phyloP scores from a whole-genome alignment of 2,797 vertebrate genomes.

The Scolopax rusticola region DNA sequence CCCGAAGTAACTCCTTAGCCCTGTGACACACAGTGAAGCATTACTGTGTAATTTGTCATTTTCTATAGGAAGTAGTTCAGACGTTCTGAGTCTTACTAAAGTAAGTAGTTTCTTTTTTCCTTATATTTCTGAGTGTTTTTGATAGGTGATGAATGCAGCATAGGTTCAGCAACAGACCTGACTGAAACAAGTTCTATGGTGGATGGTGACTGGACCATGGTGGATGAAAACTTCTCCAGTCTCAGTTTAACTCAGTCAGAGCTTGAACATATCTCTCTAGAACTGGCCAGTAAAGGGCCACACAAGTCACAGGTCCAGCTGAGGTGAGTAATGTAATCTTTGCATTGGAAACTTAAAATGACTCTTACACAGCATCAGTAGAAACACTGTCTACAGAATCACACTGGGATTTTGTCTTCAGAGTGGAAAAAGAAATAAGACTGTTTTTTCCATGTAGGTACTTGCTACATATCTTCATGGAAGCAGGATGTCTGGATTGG shows the following conservation, averaged over 20 bases:
- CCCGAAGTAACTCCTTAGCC: neutral
- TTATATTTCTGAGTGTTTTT: constrained; percentile 54
- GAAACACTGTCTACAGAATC: neutral
- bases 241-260: constrained; percentile 94
- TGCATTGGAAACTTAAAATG: neutral
- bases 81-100: constrained; percentile 21
- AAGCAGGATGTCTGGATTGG: constrained; percentile 98
- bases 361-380: neutral
- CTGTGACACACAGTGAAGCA: neutral
- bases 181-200: constrained; percentile 98
- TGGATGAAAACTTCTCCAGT: constrained; percentile 94
- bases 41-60: neutral
- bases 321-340: constrained; percentile 80
- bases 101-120: constrained; percentile 16
- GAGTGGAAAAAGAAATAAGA: neutral
- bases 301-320: constrained; percentile 98
- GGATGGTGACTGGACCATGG: constrained; percentile 97
- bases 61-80: neutral
- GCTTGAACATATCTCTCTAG: constrained; percentile 96
- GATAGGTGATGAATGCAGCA: constrained; percentile 95
- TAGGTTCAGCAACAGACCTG: constrained; percentile 96
- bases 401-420: neutral
- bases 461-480: constrained; percentile 96
- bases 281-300: constrained; percentile 96
- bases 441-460: constrained; percentile 82